phyloP scores from a whole-genome alignment of 1,140 invertebrate genomes.

The Drosophila ficusphila region DNA sequence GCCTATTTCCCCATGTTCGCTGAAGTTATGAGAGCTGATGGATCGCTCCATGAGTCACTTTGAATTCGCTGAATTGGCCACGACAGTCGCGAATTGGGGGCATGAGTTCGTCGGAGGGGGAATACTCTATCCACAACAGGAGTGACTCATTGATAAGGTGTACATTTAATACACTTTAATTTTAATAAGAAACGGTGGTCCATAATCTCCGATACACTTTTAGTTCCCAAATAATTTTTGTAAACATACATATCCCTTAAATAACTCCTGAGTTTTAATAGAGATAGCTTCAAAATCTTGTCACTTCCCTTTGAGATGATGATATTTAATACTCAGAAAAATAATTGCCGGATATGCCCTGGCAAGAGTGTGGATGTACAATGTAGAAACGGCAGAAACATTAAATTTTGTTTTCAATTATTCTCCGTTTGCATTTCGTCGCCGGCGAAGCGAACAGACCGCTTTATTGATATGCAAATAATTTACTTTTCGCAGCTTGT shows the following conservation, averaged over 20 bases:
- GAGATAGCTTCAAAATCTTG: no score
- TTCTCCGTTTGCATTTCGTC: conserved; percentile 33
- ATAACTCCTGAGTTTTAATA: no score
- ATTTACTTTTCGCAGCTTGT: conserved; percentile 21
- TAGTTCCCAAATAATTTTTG: neutral
- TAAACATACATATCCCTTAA: no score
- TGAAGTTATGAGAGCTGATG: conserved; percentile 29
- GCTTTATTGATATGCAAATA: conserved; percentile 54
- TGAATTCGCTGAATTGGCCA: conserved; percentile 32
- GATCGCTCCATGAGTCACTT: conserved; percentile 22
- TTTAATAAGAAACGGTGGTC: no score
- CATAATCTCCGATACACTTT: no score
- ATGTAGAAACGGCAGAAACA: conserved; percentile 7
- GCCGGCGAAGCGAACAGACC: conserved; percentile 23
- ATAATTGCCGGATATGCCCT: neutral
- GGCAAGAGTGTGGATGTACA: neutral
- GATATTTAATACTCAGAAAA: neutral
- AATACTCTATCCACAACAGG: conserved; percentile 6
- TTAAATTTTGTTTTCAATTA: conserved; percentile 34
- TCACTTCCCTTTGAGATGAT: neutral
- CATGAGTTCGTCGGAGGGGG: neutral
- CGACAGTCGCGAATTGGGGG: conserved; percentile 15
- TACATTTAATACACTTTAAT: neutral
- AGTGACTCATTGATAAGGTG: conserved; percentile 11
- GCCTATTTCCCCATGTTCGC: conserved; percentile 7